phyloP scores from a whole-genome alignment of 2,888 invertebrate species.

The Meghimatium bilineatum region DNA sequence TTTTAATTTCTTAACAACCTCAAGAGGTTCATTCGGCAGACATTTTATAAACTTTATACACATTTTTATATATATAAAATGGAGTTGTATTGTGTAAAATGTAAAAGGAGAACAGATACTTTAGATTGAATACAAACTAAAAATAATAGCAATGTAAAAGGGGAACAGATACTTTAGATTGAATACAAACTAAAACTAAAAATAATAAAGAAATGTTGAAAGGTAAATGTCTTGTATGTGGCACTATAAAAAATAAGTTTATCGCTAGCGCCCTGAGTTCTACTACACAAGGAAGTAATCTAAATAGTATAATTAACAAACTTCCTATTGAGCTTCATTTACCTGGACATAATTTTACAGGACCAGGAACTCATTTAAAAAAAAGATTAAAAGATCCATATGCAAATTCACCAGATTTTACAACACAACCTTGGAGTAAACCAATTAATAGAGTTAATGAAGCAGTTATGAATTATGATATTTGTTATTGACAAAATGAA shows the following conservation, averaged over 20 bases:
- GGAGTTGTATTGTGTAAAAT: background rate
- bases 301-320: slow-evolving; percentile 15
- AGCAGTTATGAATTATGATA: slow-evolving; percentile 2
- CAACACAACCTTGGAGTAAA: background rate
- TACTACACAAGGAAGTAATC: background rate
- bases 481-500: slow-evolving; percentile 17
- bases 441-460: slow-evolving; percentile 20
- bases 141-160: background rate
- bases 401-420: slow-evolving; percentile 3
- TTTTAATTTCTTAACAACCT: background rate
- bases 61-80: background rate
- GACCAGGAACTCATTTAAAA: slow-evolving; percentile 14
- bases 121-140: background rate
- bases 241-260: slow-evolving; percentile 9
- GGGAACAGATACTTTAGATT: background rate
- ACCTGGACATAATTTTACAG: slow-evolving; percentile 14
- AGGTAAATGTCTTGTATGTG: background rate
- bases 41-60: background rate
- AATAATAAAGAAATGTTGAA: background rate
- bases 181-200: background rate
- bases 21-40: background rate
- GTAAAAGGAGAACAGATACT: background rate
- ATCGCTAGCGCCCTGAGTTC: no score
- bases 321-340: background rate
- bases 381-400: slow-evolving; percentile 16